Evolutionary conservation across 2,797 vertebrate genomes (phyloP).

Genomic region (Schizopygopsis pylzovi): DNA sequence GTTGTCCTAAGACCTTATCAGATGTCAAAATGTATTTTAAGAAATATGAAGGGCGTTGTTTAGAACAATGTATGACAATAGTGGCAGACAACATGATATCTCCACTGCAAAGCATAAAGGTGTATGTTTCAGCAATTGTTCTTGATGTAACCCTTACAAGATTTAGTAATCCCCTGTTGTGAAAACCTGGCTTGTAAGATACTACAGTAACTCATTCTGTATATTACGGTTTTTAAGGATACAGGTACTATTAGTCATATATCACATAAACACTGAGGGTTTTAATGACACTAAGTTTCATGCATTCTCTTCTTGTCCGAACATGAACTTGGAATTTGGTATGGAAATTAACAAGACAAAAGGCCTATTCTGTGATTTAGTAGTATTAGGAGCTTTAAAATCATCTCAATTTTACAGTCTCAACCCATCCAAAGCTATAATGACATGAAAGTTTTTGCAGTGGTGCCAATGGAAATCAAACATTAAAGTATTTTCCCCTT

Average conservation of each 20-base stretch:
- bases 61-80: neutral
- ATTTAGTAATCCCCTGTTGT: neutral
- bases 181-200: neutral
- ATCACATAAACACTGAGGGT: neutral
- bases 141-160: neutral
- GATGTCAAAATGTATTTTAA: conserved; percentile 12
- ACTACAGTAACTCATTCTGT: neutral
- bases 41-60: neutral
- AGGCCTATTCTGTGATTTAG: neutral
- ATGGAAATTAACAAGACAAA: conserved; percentile 2
- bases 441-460: neutral
- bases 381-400: neutral
- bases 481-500: neutral
- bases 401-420: neutral
- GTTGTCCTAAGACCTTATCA: neutral
- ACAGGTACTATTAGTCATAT: neutral
- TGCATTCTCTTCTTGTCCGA: conserved; percentile 25
- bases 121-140: neutral
- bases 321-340: conserved; percentile 35
- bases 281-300: conserved; percentile 19
- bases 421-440: neutral
- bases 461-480: neutral
- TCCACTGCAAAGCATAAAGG: neutral
- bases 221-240: neutral
- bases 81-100: neutral